These are phyloP conservation scores for Cherax quadricarinatus DNA, from an alignment of 1,140 invertebrate species.

Conservation along the genomic window DNA sequence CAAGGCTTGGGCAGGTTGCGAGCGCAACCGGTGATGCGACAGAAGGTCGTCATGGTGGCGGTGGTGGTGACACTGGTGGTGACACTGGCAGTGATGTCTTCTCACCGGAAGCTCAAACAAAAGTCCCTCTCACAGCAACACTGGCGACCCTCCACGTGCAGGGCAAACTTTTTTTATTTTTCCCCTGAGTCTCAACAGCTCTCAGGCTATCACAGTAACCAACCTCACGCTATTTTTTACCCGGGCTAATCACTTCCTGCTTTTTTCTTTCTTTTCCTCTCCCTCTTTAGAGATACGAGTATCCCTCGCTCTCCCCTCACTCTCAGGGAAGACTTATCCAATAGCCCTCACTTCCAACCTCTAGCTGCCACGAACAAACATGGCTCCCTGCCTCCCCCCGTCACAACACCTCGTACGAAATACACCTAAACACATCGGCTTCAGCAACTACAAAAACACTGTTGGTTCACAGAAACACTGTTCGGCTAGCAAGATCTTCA, in stretches of 20 bases:
- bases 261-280: neutral
- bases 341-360: neutral
- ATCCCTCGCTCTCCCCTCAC: neutral
- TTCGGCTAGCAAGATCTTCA: too few relatives aligned
- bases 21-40: slow-evolving; percentile 88
- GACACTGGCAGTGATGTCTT: neutral
- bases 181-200: neutral
- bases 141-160: neutral
- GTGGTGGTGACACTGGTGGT: neutral
- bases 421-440: neutral
- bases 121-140: neutral
- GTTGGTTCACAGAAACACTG: too few relatives aligned
- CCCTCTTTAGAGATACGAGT: too few relatives aligned
- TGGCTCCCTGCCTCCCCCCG: neutral
- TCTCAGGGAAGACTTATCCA: neutral
- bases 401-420: neutral
- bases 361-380: neutral
- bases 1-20: slow-evolving; percentile 88
- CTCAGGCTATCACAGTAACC: neutral
- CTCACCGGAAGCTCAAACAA: neutral
- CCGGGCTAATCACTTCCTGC: neutral
- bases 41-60: slow-evolving; percentile 76
- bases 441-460: too few relatives aligned
- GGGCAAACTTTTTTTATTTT: neutral
- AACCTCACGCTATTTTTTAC: neutral